phyloP scores from a whole-genome alignment of 2,797 vertebrate genomes.

The Melanotaenia boesemani region DNA sequence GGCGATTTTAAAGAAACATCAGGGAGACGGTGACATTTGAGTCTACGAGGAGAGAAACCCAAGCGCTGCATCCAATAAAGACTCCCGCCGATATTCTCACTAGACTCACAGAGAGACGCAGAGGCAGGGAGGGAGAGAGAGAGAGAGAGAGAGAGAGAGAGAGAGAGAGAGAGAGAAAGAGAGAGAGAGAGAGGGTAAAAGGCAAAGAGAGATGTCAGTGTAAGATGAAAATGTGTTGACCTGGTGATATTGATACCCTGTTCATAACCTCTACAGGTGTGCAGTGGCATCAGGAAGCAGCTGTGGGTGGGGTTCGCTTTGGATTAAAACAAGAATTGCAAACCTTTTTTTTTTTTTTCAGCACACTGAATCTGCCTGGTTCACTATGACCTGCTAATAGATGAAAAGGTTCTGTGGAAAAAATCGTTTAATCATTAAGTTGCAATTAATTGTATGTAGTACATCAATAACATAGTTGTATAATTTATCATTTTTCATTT shows the following conservation, averaged over 20 bases:
- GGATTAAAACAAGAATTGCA: constrained; percentile 64
- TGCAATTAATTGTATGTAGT: neutral
- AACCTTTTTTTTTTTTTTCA: constrained; percentile 65
- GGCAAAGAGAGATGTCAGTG: constrained; percentile 72
- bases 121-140: constrained; percentile 35
- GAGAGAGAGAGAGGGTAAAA: constrained; percentile 31
- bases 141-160: constrained; percentile 29
- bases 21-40: constrained; percentile 85
- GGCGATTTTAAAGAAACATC: constrained; percentile 83
- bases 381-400: constrained; percentile 52
- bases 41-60: constrained; percentile 77
- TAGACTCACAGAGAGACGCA: constrained; percentile 59
- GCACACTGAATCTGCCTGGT: constrained; percentile 20
- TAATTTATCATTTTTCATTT: neutral
- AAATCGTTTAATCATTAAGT: neutral
- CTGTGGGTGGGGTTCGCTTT: constrained; percentile 62
- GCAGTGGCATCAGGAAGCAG: constrained; percentile 59
- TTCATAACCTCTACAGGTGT: constrained; percentile 81
- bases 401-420: constrained; percentile 26
- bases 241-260: constrained; percentile 76
- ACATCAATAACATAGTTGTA: neutral
- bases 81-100: constrained; percentile 77
- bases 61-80: constrained; percentile 82
- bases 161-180: constrained; percentile 9
- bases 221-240: constrained; percentile 82